phyloP scores from a whole-genome alignment of 1,140 invertebrate genomes.

The Neodiprion lecontei region DNA sequence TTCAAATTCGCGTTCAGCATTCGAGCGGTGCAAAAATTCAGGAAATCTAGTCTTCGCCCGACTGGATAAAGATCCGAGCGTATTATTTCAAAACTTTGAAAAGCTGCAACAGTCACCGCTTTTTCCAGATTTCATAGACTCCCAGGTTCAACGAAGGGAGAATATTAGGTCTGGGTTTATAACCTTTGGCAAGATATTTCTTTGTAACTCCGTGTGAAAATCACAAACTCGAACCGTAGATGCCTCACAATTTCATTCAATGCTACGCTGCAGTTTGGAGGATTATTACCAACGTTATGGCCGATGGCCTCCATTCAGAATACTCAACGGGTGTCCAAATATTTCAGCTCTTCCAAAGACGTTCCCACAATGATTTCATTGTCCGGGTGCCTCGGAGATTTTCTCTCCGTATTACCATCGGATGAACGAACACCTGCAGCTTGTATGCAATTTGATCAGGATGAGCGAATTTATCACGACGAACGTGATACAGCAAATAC shows the following conservation, averaged over 20 bases:
- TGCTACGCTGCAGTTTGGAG: conserved; percentile 1
- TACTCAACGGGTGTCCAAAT: conserved; percentile 4
- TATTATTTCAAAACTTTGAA: conserved; percentile 6
- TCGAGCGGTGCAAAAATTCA: not conserved
- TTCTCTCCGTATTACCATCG: not conserved
- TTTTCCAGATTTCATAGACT: not conserved
- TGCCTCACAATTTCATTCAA: not conserved
- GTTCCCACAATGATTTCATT: not conserved
- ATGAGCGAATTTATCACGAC: not conserved
- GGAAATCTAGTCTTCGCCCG: not conserved
- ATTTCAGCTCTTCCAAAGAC: not conserved
- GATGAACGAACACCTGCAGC: not conserved
- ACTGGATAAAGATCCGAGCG: not conserved
- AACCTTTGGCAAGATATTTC: not conserved
- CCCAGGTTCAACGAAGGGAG: not conserved
- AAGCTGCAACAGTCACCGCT: not conserved
- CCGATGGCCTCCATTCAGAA: not conserved
- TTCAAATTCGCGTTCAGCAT: conserved; percentile 5
- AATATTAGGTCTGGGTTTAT: not conserved
- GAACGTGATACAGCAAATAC: not conserved
- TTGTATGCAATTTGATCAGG: not conserved
- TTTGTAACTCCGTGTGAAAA: conserved; percentile 4
- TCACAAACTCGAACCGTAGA: not conserved
- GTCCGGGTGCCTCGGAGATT: not conserved
- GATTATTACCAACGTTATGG: not conserved